These are phyloP conservation scores for Cotesia glomerata DNA, from an alignment of 1,140 invertebrate species.

Conservation along the genomic window DNA sequence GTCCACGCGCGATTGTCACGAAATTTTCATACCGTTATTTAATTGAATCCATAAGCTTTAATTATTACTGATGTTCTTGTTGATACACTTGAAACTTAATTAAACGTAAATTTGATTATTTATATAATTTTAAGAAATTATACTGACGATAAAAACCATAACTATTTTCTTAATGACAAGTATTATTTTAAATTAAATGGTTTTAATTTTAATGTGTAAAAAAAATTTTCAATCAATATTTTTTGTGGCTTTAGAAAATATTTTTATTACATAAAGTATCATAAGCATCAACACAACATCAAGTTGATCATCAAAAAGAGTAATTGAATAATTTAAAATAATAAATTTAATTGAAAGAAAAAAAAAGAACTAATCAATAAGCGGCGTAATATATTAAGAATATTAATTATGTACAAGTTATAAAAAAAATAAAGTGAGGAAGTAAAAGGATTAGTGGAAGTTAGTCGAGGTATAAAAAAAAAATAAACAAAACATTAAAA, in stretches of 20 bases:
- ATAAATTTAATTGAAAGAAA: background rate
- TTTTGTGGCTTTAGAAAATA: background rate
- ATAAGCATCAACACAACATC: no score
- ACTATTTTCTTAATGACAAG: no score
- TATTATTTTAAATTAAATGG: no score
- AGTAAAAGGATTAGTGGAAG: background rate
- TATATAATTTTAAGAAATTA: background rate
- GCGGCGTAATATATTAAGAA: background rate
- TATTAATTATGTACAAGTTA: background rate
- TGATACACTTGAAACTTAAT: background rate
- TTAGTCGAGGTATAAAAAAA: constrained; percentile 12
- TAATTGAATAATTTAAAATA: no score
- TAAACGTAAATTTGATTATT: background rate
- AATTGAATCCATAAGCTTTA: background rate
- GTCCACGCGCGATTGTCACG: constrained; percentile 31
- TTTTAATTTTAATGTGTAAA: no score
- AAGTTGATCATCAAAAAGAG: background rate
- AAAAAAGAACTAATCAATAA: background rate
- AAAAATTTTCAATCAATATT: background rate
- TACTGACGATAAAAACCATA: no score
- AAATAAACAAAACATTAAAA: constrained; percentile 1
- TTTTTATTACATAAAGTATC: background rate
- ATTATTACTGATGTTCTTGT: constrained; percentile 6
- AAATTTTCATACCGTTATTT: constrained; percentile 11
- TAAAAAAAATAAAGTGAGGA: background rate